phyloP scores from a whole-genome alignment of 2,113 vertebrate genomes.

The Oryctolagus cuniculus region DNA sequence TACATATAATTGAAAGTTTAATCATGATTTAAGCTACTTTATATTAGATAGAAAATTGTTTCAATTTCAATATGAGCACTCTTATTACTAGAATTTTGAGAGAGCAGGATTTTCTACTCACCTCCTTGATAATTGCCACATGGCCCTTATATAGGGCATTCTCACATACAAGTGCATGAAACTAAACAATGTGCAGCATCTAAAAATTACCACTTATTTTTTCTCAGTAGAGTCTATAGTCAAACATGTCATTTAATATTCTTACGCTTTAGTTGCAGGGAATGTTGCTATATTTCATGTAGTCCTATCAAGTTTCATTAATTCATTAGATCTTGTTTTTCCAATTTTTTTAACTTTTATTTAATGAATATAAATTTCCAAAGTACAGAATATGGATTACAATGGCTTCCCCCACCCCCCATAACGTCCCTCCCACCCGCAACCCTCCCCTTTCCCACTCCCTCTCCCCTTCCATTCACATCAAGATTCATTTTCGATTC shows the following conservation, averaged over 20 bases:
- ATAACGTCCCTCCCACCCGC: no score
- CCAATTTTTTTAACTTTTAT: no score
- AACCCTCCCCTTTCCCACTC: no score
- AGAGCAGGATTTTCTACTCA: not conserved
- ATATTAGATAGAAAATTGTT: constrained; percentile 1
- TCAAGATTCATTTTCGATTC: no score
- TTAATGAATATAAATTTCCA: no score
- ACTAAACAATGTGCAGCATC: not conserved
- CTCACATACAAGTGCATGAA: not conserved
- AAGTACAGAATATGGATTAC: no score
- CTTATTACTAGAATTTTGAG: not conserved
- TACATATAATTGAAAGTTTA: not conserved
- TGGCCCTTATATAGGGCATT: not conserved
- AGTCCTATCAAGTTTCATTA: not conserved
- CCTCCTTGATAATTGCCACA: not conserved
- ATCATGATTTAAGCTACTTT: not conserved
- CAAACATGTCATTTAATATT: not conserved
- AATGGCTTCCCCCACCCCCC: no score
- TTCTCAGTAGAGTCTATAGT: not conserved
- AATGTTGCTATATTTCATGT: not conserved
- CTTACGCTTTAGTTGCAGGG: not conserved
- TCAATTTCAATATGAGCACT: not conserved
- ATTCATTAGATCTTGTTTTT: not conserved
- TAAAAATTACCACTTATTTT: not conserved
- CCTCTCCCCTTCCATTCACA: no score